Percentiles rank a stretch among this genome's conserved stretches.
Evolutionary conservation across 2,113 vertebrate species (phyloP).

Genomic region (Zosterops borbonicus): DNA sequence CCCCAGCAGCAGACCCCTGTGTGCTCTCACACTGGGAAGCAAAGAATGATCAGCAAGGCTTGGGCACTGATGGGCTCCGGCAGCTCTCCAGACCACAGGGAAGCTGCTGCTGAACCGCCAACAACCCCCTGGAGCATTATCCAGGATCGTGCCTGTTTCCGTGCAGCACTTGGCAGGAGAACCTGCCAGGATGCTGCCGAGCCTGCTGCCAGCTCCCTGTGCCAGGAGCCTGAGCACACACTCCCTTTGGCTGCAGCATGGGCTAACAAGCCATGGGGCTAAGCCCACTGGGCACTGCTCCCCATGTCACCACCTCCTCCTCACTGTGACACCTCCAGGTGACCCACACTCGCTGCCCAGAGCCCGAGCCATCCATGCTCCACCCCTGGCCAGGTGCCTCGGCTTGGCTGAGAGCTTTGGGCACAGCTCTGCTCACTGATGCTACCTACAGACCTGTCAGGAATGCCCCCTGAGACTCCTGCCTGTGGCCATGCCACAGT

Average conservation of each 20-base stretch:
- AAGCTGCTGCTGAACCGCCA: neutral
- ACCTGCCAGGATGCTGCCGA: neutral
- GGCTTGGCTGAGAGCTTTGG: neutral
- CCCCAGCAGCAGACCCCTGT: neutral
- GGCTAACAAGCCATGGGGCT: fast-evolving
- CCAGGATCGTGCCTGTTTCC: fast-evolving
- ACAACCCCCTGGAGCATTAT: neutral
- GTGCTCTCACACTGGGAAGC: fast-evolving
- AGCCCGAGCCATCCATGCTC: neutral
- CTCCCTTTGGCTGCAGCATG: neutral
- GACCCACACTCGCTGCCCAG: neutral
- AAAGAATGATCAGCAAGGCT: neutral
- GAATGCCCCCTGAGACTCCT: neutral
- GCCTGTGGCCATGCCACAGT: neutral
- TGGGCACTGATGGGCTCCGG: fast-evolving
- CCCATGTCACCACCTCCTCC: neutral
- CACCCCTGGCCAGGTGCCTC: neutral
- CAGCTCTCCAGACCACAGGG: neutral
- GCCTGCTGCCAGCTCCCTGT: neutral
- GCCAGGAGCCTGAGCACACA: neutral
- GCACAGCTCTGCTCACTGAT: neutral
- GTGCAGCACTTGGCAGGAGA: neutral
- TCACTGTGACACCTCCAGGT: neutral
- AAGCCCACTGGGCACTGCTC: fast-evolving
- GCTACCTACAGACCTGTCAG: neutral